These are phyloP conservation scores for Euspilapteryx auroguttella DNA, from an alignment of 2,888 invertebrate genomes.

Conservation along the genomic window DNA sequence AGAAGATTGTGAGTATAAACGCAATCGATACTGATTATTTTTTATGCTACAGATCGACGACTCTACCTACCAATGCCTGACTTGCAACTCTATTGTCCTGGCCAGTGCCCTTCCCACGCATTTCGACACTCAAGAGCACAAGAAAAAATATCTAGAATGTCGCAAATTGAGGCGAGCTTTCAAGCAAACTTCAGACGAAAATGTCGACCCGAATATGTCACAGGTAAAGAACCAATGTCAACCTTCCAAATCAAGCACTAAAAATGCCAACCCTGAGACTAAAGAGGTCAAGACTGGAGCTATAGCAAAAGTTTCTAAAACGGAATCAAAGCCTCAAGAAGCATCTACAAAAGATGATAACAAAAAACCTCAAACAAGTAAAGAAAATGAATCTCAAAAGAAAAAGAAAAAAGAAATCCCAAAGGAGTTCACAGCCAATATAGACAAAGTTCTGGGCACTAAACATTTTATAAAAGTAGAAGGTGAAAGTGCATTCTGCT, in stretches of 20 bases:
- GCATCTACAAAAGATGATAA: too few species aligned
- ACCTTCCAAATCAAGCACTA: too few species aligned
- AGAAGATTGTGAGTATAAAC: too few species aligned
- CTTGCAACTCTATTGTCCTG: slow-evolving; percentile 16
- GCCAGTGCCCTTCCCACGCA: slow-evolving; percentile 10
- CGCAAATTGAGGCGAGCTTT: slow-evolving; percentile 1
- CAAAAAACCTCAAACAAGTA: too few species aligned
- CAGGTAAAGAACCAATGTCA: too few species aligned
- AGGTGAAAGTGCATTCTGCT: slow-evolving; percentile 8
- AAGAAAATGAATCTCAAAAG: not conserved
- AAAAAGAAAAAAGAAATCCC: slow-evolving; percentile 1
- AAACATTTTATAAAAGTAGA: slow-evolving; percentile 10
- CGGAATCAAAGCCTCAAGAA: too few species aligned
- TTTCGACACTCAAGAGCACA: slow-evolving; percentile 12
- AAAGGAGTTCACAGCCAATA: slow-evolving; percentile 9
- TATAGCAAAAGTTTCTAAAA: too few species aligned
- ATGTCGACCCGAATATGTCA: too few species aligned
- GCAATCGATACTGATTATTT: too few species aligned
- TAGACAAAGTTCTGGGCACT: slow-evolving; percentile 10
- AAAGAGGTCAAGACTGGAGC: too few species aligned
- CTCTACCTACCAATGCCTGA: slow-evolving; percentile 20
- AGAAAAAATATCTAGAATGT: slow-evolving; percentile 9
- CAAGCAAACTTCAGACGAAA: not conserved
- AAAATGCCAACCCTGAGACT: too few species aligned
- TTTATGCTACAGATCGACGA: slow-evolving; percentile 19